These are phyloP conservation scores for Amiota mariae DNA, from an alignment of 2,888 invertebrate genomes.

Conservation along the genomic window DNA sequence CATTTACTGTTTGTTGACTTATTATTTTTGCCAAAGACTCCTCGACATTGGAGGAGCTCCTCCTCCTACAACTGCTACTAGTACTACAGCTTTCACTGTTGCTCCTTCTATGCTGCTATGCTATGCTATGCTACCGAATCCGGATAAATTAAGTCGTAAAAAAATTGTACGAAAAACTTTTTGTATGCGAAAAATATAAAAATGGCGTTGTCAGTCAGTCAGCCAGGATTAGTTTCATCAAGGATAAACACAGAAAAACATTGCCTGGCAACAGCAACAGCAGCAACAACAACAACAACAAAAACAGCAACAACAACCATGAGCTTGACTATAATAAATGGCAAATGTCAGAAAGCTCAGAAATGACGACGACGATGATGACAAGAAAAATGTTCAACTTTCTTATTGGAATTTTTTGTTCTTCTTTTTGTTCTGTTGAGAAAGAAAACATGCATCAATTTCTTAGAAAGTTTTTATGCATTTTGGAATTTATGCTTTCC, in stretches of 20 bases:
- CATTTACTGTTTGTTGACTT: constrained; percentile 55
- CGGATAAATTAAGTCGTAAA: constrained; percentile 67
- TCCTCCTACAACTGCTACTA: no score
- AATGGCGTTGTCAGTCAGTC: constrained; percentile 49
- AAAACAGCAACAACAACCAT: constrained; percentile 27
- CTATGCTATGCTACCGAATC: constrained; percentile 30
- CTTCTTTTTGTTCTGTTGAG: background rate
- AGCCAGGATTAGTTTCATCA: constrained; percentile 69
- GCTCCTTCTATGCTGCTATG: constrained; percentile 19
- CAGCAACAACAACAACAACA: constrained; percentile 24
- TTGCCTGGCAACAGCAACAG: constrained; percentile 36
- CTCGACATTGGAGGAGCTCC: background rate
- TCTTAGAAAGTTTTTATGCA: constrained; percentile 14
- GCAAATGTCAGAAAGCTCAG: constrained; percentile 31
- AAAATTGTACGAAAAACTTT: constrained; percentile 64
- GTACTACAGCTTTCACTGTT: no score
- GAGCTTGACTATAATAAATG: constrained; percentile 50
- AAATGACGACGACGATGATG: constrained; percentile 35
- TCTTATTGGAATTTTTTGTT: no score
- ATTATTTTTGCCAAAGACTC: constrained; percentile 54
- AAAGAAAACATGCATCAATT: constrained; percentile 19
- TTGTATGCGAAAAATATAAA: constrained; percentile 66
- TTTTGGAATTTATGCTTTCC: background rate
- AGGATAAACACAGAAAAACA: constrained; percentile 59
- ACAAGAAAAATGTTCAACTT: background rate